These are phyloP conservation scores for Litocranius walleri DNA, from an alignment of 2,113 vertebrate species.

Conservation along the genomic window DNA sequence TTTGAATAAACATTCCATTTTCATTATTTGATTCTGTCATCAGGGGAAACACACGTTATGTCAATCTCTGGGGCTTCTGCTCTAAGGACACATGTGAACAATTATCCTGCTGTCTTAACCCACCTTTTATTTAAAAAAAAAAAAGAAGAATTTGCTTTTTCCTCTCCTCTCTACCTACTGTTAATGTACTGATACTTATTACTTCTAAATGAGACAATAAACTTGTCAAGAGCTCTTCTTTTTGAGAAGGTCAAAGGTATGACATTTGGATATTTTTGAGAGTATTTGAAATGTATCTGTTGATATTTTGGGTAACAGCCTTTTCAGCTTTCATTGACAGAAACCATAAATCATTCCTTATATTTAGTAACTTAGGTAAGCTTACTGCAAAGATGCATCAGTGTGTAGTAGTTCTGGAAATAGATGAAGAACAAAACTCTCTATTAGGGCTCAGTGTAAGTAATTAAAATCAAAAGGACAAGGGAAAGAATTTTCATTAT, in stretches of 20 bases:
- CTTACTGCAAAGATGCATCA: not conserved
- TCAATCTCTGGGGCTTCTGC: not conserved
- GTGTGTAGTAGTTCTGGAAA: not conserved
- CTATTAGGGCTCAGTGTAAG: not conserved
- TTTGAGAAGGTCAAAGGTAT: not conserved
- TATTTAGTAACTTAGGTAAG: not conserved
- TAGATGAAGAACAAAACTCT: not conserved
- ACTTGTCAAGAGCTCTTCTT: not conserved
- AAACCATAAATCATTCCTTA: not conserved
- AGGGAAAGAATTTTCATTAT: not conserved
- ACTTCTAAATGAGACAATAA: not conserved
- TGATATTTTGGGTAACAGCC: not conserved
- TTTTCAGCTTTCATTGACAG: not conserved
- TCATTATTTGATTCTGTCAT: slow-evolving; percentile 12
- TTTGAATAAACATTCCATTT: slow-evolving; percentile 36
- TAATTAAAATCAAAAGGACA: not conserved
- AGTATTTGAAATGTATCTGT: not conserved
- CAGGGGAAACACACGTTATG: not conserved
- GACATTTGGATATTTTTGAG: not conserved
- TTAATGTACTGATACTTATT: not conserved
- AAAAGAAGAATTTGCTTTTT: not conserved
- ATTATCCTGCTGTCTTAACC: not conserved
- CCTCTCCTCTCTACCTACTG: not conserved
- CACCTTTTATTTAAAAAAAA: not conserved
- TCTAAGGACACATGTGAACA: not conserved